A percentile compares a stretch with the other conserved stretches of the same genome.
Evolutionary conservation across 64 coral and sea anemone species (phyloP).

Genomic region (Montipora cactus): DNA sequence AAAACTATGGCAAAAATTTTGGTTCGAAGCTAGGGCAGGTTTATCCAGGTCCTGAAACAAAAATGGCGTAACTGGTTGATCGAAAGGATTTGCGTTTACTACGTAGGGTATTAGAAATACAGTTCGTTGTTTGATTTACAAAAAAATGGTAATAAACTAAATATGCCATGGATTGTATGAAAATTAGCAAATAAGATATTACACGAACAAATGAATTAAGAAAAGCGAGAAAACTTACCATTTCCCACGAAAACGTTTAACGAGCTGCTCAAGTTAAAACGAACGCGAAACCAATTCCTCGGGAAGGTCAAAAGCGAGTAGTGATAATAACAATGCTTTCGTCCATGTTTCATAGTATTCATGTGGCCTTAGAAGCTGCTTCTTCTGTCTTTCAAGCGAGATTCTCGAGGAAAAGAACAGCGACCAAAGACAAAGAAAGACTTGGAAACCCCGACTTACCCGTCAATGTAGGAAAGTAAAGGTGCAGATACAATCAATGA

Average conservation of each 20-base stretch:
- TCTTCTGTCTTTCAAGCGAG: neutral
- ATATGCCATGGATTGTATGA: neutral
- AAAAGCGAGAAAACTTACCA: neutral
- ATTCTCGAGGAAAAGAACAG: neutral
- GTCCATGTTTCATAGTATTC: neutral
- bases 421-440: neutral
- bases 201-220: neutral
- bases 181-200: neutral
- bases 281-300: too few species aligned
- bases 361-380: neutral
- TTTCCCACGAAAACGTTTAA: neutral
- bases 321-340: neutral
- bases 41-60: too few species aligned
- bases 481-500: neutral
- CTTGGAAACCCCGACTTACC: neutral
- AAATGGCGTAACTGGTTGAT: too few species aligned
- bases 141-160: too few species aligned
- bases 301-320: neutral
- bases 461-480: neutral
- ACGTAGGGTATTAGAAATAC: too few species aligned
- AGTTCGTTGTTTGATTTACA: too few species aligned
- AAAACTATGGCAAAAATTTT: too few species aligned
- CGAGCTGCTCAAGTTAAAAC: neutral
- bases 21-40: too few species aligned
- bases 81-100: too few species aligned